Evolutionary conservation across 35 echinoderm and acorn worm species (phyloP), one percentile per base, ranked within the genome.

Genomic region (Anneissia japonica): DNA sequence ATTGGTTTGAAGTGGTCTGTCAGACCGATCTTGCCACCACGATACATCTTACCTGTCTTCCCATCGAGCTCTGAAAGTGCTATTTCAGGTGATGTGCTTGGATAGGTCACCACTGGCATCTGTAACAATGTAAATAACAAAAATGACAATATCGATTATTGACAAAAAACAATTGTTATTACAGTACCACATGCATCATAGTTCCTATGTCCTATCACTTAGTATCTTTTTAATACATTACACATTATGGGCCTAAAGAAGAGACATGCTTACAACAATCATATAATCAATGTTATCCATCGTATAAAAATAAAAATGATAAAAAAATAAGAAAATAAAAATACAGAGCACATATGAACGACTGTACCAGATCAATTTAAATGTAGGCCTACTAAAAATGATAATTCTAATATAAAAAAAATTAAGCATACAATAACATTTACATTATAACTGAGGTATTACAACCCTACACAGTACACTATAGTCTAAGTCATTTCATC

Each of bases 11-110:
- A 97, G 46, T 97, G 95, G 80, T 97, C 95, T 17, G 95, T 97
- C 28, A 97, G 76, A 41, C 95, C 93, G 76, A 97, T 97, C 77
- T 97, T 97, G 30, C 95, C 95, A 23, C 95, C 95, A 80, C 95
- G 84, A 83, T 93, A 97, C 95, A 97, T 97, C 83, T 97, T 97
- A 64, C 91, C 95, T 17, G 95, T 97, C 51, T 97, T 97, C 29
- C 95, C 95, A 45, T 97, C 95, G 36, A 97, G 55, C 73, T 97
- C 95, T 83, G 95, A 91, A 86, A 97, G 75, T 55, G 95, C 95
- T 73, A 97, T 93, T 43, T 97, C 95, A 36, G 89, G 88, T 7
- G 95, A 85, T 3, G 95, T 97, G 13, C 76, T 84, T 19, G 95
- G 95, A 83, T 97, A 97, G 28, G 95, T 97, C 10, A 97, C n/a